Evolutionary conservation across 1,140 invertebrate species (phyloP).

Genomic region (Steinernema feltiae): DNA sequence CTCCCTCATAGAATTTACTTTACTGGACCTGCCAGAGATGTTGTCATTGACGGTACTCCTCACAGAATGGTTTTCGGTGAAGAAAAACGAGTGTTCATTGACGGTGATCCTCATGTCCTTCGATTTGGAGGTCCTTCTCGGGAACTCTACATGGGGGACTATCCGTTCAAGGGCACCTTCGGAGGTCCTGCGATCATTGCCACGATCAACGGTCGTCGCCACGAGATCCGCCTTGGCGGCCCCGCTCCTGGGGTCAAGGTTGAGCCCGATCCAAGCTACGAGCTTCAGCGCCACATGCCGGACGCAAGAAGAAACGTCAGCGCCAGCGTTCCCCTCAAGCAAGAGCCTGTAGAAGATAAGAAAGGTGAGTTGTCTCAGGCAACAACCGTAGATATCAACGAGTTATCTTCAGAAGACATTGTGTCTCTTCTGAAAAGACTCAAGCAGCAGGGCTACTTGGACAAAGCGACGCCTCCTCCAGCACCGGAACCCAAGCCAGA

Average conservation of each 20-base stretch:
- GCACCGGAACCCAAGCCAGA: not conserved
- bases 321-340: not conserved
- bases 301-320: not conserved
- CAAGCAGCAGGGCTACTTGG: not conserved
- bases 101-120: conserved; percentile 65
- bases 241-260: conserved; percentile 69
- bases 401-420: not conserved
- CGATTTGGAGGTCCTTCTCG: conserved; percentile 82
- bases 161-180: conserved; percentile 79
- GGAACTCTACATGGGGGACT: conserved; percentile 81
- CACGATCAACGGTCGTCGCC: conserved; percentile 71
- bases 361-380: not conserved
- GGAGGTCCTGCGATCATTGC: conserved; percentile 77
- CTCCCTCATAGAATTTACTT: conserved; percentile 42
- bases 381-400: not conserved
- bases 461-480: not conserved
- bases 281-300: conserved; percentile 29
- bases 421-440: conserved; percentile 25
- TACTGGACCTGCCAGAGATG: conserved; percentile 24
- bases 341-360: not conserved
- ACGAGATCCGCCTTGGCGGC: conserved; percentile 75
- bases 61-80: conserved; percentile 50
- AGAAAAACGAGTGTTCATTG: conserved; percentile 58
- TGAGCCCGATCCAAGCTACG: conserved; percentile 58
- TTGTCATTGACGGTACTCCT: conserved; percentile 36